Conservation (phyloP, 2,113 vertebrate genomes). For the Prionailurus bengalensis region DNA sequence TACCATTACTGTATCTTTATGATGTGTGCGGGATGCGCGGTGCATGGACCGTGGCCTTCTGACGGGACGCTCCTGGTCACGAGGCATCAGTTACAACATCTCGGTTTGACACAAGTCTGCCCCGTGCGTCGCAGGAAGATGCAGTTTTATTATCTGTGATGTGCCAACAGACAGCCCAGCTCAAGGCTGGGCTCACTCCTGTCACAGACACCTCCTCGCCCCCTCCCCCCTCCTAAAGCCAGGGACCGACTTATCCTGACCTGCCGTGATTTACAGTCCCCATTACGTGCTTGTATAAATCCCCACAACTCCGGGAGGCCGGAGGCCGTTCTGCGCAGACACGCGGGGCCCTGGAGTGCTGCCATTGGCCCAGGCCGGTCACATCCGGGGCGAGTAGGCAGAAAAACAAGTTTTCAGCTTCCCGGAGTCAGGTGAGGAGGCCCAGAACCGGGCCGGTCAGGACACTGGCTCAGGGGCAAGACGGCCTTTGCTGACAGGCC, state of each 20-base stretch:
- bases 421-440: constrained; percentile 10
- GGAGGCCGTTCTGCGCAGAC: constrained; percentile 77
- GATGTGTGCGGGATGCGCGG: constrained; percentile 85
- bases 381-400: constrained; percentile 58
- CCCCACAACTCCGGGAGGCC: constrained; percentile 83
- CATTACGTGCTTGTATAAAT: constrained; percentile 83
- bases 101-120: constrained; percentile 70
- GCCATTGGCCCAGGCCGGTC: constrained; percentile 77
- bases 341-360: constrained; percentile 77
- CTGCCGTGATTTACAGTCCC: constrained; percentile 82
- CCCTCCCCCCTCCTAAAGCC: not conserved
- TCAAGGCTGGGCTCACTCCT: not conserved
- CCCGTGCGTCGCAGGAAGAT: constrained; percentile 65
- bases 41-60: constrained; percentile 80
- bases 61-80: constrained; percentile 76
- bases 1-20: constrained; percentile 87
- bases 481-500: not conserved
- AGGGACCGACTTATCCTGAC: constrained; percentile 70
- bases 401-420: constrained; percentile 77
- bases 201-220: constrained; percentile 66
- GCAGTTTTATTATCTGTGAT: constrained; percentile 84
- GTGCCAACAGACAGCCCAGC: constrained; percentile 75
- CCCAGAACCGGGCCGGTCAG: not conserved
- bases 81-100: constrained; percentile 71
- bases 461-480: not conserved